Conservation (phyloP, 2,797 vertebrate species). For the Xenops minutus region DNA sequence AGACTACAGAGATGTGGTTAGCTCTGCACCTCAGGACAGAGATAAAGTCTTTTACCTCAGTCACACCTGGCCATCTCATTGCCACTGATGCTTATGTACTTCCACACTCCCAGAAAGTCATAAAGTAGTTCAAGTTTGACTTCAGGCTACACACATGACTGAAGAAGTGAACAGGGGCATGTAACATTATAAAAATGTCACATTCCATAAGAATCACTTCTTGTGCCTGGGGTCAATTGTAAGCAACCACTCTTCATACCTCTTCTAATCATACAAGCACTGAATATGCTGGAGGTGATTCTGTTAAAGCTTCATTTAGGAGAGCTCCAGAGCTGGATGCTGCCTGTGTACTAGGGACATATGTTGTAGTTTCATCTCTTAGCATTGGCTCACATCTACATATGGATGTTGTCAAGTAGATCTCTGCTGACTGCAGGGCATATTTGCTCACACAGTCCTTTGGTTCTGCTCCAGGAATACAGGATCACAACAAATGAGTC, state of each 20-base stretch:
- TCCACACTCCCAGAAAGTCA: background rate
- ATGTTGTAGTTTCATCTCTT: background rate
- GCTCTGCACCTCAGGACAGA: background rate
- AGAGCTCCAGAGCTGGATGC: background rate
- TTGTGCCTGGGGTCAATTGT: background rate
- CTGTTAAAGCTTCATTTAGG: background rate
- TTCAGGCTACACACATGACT: background rate
- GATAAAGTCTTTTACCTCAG: background rate
- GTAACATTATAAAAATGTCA: background rate
- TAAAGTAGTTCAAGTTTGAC: background rate
- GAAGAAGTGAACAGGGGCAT: background rate
- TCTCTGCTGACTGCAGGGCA: background rate
- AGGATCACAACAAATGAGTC: background rate
- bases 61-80: background rate
- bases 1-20: background rate
- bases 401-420: background rate
- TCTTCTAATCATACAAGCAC: background rate
- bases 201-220: background rate
- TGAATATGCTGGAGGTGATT: background rate
- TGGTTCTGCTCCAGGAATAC: background rate
- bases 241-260: background rate
- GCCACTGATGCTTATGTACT: background rate
- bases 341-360: background rate
- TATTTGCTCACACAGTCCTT: background rate
- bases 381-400: background rate